Conservation (phyloP, 64 coral and sea anemone genomes). For the Montipora efflorescens region DNA sequence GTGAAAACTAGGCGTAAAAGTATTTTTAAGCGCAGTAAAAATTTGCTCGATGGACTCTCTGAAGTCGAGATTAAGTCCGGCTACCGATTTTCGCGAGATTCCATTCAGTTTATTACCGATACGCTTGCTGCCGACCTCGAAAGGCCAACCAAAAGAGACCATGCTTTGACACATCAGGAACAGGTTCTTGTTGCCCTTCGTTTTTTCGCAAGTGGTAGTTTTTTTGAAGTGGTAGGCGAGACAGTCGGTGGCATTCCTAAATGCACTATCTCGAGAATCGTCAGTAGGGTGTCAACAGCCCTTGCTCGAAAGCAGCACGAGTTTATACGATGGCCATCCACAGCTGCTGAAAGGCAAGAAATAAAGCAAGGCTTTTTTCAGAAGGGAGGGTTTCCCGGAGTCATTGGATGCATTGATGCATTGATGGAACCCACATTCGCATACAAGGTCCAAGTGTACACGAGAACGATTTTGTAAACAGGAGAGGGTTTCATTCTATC, state of each 20-base stretch:
- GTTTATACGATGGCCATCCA: conserved; percentile 20
- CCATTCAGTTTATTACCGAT: neutral
- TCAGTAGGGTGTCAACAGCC: too few species aligned
- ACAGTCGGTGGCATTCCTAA: conserved; percentile 19
- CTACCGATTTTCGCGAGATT: neutral
- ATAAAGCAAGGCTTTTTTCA: too few species aligned
- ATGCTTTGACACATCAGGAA: too few species aligned
- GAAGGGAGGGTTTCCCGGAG: too few species aligned
- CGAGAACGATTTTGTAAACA: neutral
- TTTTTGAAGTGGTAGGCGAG: neutral
- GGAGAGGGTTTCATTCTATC: too few species aligned
- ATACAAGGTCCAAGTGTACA: conserved; percentile 15
- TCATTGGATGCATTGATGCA: too few species aligned
- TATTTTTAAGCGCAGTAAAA: conserved; percentile 27
- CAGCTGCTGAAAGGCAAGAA: neutral
- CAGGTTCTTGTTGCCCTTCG: too few species aligned
- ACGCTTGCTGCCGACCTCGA: too few species aligned
- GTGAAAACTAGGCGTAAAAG: conserved; percentile 1
- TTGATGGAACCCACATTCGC: neutral
- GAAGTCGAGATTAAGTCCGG: conserved; percentile 10
- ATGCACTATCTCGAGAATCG: too few species aligned
- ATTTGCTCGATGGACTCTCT: neutral
- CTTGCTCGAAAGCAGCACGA: too few species aligned
- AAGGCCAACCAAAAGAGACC: too few species aligned
- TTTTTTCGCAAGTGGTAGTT: too few species aligned